Base-by-base conservation (phyloP, 2,888 invertebrate species). In the Coecobrya sp. region DNA sequence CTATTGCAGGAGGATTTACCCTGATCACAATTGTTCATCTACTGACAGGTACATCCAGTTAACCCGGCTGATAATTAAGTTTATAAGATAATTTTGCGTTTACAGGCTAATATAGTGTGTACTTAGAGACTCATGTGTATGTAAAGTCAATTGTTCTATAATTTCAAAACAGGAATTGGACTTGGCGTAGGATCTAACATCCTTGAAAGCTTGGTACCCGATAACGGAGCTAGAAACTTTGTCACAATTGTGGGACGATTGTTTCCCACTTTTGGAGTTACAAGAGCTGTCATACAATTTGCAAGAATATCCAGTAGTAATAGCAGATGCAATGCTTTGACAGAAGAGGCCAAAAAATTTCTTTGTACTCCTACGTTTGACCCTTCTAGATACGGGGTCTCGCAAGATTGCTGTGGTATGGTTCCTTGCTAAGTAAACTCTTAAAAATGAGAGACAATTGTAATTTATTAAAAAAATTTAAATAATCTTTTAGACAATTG, bases 1-100 rank as follows among this genome's bases (percentile, higher is more conserved):
- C 96, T 0, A 95, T 96, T 10, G 96, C 97, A n/a, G 96, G 96
- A 16, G 96, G 96, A 94, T 95, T 95, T 91, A 95, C 96, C 7
- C 95, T 95, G 95, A 87, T 96, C 7, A 95, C 95, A 36, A 95
- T 96, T 94, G 95, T 95, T 10, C 88, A 94, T 55, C 13, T 91
- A 42, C 8, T 94, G 7, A 76, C 88, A 49, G 92, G 92, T 92
- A 76, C 16, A 11, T 7, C 19, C 13, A 19, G 5, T 59, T 59
- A n/a, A 19, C 19, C 5, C n/a, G n/a, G n/a, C n/a, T n/a, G n/a
- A n/a, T n/a, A n/a, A n/a, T n/a, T n/a, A n/a, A n/a, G n/a, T n/a
- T n/a, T n/a, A n/a, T n/a, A n/a, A n/a, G n/a, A n/a, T n/a, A n/a
- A n/a, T n/a, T n/a, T n/a, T n/a, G n/a, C n/a, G n/a, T n/a, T n/a